phyloP scores from a whole-genome alignment of 2,113 vertebrate genomes.

The Diadophis punctatus region DNA sequence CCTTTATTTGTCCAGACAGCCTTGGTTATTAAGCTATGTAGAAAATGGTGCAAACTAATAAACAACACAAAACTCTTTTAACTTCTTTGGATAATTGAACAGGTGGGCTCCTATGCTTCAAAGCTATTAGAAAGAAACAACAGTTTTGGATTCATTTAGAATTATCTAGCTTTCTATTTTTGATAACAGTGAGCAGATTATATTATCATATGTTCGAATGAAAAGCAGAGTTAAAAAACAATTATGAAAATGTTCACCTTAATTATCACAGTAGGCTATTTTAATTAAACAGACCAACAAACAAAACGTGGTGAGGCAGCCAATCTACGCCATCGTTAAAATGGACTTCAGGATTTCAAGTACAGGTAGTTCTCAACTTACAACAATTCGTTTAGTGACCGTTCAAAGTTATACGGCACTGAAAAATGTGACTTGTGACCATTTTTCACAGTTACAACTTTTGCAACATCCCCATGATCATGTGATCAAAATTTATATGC shows the following conservation, averaged over 20 bases:
- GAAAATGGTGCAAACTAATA: background rate
- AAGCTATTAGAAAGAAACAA: background rate
- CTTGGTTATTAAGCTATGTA: background rate
- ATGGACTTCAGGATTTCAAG: background rate
- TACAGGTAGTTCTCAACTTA: background rate
- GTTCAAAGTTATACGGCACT: too few species aligned
- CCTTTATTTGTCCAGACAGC: background rate
- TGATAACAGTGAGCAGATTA: constrained; percentile 33
- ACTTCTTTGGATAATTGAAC: background rate
- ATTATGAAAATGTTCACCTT: constrained; percentile 9
- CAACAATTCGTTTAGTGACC: too few species aligned
- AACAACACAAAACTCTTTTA: background rate
- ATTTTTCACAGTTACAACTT: too few species aligned
- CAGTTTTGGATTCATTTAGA: background rate
- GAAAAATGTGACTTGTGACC: too few species aligned
- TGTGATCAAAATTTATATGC: too few species aligned
- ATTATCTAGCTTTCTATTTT: background rate
- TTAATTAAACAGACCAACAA: background rate
- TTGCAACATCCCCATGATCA: too few species aligned
- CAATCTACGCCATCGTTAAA: background rate
- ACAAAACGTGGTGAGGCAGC: background rate
- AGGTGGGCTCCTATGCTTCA: background rate
- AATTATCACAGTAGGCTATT: constrained; percentile 26
- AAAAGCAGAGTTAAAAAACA: constrained; percentile 4
- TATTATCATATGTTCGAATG: constrained; percentile 24